A percentile compares a stretch with the other conserved stretches of the same genome.
Evolutionary conservation across 2,888 invertebrate genomes (phyloP).

Genomic region (Conops quadrifasciatus): DNA sequence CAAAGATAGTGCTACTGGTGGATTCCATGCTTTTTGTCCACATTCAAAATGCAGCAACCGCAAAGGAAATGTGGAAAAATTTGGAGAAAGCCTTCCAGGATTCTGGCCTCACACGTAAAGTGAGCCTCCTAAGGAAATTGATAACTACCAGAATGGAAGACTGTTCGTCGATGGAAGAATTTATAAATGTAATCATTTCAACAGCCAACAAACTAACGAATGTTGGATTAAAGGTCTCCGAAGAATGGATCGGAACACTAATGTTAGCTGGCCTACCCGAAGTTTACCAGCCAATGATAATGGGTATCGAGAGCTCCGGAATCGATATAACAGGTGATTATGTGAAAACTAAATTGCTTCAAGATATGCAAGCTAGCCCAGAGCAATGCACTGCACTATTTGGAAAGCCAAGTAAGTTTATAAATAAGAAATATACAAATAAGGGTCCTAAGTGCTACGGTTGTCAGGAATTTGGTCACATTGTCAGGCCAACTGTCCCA

Average conservation of each 20-base stretch:
- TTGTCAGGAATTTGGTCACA: slow-evolving; percentile 20
- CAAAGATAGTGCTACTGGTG: too few species aligned
- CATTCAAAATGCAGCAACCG: slow-evolving; percentile 15
- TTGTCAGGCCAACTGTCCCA: not conserved
- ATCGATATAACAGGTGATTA: slow-evolving; percentile 48
- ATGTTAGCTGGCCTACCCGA: slow-evolving; percentile 52
- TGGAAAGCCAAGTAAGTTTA: slow-evolving; percentile 18
- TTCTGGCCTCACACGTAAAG: slow-evolving; percentile 48
- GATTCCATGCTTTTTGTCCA: too few species aligned
- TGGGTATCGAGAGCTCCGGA: slow-evolving; percentile 45
- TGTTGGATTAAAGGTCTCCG: slow-evolving; percentile 43
- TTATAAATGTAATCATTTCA: slow-evolving; percentile 49
- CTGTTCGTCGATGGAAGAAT: slow-evolving; percentile 47
- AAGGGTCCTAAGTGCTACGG: slow-evolving; percentile 20
- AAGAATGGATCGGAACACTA: slow-evolving; percentile 51
- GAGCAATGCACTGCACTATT: not conserved
- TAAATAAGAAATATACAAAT: not conserved
- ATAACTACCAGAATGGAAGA: slow-evolving; percentile 40
- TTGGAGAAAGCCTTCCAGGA: slow-evolving; percentile 48
- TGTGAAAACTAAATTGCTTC: slow-evolving; percentile 49
- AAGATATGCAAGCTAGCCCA: slow-evolving; percentile 38
- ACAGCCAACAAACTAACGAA: slow-evolving; percentile 50
- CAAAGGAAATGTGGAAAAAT: slow-evolving; percentile 50
- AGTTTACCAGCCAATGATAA: slow-evolving; percentile 52
- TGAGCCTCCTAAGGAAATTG: slow-evolving; percentile 48